These are phyloP conservation scores for Eurypyga helias DNA, from an alignment of 2,113 vertebrate genomes.

Conservation along the genomic window DNA sequence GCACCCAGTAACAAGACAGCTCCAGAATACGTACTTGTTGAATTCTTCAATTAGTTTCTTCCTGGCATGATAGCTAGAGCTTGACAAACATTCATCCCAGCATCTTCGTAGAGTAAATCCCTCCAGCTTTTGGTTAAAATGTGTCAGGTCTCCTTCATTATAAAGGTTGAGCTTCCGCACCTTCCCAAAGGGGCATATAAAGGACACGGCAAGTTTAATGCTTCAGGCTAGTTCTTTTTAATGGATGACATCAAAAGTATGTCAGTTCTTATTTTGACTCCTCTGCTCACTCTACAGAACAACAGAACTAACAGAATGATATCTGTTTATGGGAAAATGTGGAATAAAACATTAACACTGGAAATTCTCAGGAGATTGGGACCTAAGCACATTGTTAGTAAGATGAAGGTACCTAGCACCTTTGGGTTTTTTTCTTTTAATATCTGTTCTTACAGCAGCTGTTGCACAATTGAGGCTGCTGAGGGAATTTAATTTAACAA, in stretches of 20 bases:
- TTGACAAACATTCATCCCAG: slow-evolving; percentile 90
- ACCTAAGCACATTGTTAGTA: background rate
- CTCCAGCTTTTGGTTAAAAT: slow-evolving; percentile 90
- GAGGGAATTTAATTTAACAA: background rate
- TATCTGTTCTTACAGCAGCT: background rate
- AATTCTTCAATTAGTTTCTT: slow-evolving; percentile 80
- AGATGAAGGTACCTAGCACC: background rate
- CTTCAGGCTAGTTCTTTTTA: background rate
- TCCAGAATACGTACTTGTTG: slow-evolving; percentile 82
- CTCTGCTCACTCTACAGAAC: background rate
- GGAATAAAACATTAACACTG: background rate
- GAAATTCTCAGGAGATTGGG: background rate
- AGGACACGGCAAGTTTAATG: background rate
- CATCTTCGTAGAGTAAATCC: slow-evolving; percentile 84
- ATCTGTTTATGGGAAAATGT: background rate
- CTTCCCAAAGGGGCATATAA: slow-evolving; percentile 69
- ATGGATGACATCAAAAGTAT: background rate
- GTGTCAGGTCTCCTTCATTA: slow-evolving; percentile 86
- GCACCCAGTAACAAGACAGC: background rate
- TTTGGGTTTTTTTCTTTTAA: background rate
- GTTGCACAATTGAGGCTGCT: background rate
- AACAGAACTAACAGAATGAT: background rate
- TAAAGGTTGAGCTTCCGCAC: slow-evolving; percentile 89
- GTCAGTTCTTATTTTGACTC: background rate
- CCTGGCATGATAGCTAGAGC: slow-evolving; percentile 76